Evolutionary conservation across 2,113 vertebrate genomes (phyloP).

Genomic region (Dipodomys stephensi): DNA sequence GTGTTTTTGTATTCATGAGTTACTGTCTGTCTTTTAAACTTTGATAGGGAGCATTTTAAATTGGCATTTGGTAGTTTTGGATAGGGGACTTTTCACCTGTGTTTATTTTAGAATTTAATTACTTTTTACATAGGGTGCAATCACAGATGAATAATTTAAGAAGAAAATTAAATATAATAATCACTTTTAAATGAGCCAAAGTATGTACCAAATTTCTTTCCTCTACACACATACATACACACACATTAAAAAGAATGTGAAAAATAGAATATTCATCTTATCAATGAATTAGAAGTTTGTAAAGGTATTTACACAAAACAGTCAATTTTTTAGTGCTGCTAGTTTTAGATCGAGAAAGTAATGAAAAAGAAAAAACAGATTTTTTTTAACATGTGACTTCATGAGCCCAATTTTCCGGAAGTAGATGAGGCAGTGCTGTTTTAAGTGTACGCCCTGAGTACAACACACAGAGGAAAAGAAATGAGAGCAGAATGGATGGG

Average conservation of each 20-base stretch:
- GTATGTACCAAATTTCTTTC: neutral
- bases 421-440: conserved; percentile 67
- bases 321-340: conserved; percentile 2
- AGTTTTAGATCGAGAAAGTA: neutral
- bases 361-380: conserved; percentile 38
- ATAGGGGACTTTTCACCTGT: neutral
- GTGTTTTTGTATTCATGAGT: conserved; percentile 7
- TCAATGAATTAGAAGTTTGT: neutral
- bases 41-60: neutral
- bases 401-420: conserved; percentile 66
- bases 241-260: neutral
- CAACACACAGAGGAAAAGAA: conserved; percentile 23
- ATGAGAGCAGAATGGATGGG: neutral
- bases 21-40: neutral
- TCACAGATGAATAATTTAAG: neutral
- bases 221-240: neutral
- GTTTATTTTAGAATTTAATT: neutral
- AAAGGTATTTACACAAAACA: neutral
- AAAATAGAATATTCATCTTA: neutral
- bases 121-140: neutral
- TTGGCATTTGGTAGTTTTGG: neutral
- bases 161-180: neutral
- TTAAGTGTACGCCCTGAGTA: conserved; percentile 43
- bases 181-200: neutral
- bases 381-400: conserved; percentile 59